These are phyloP conservation scores for Pyrocephalus nanus DNA, from an alignment of 2,797 vertebrate species.

Conservation along the genomic window DNA sequence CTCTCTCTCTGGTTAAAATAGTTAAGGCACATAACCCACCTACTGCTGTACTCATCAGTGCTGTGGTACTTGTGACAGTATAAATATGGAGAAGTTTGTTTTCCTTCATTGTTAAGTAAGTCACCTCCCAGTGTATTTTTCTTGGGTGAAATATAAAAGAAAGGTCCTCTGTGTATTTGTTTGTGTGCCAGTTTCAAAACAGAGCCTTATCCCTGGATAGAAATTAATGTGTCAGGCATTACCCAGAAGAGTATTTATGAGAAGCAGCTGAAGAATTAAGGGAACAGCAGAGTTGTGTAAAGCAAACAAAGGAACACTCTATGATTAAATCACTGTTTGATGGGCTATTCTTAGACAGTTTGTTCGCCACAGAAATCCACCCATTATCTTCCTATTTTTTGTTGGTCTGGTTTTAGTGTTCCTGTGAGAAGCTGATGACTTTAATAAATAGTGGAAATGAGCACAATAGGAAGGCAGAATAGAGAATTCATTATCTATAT, in stretches of 20 bases:
- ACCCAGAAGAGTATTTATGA: constrained; percentile 18
- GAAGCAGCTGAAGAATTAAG: constrained; percentile 20
- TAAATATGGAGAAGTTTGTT: background rate
- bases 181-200: constrained; percentile 14
- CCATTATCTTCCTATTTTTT: background rate
- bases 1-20: background rate
- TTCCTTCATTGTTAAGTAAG: background rate
- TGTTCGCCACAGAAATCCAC: background rate
- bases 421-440: background rate
- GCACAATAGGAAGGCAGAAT: background rate
- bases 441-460: background rate
- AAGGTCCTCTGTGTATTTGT: background rate
- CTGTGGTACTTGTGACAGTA: background rate
- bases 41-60: background rate
- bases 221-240: constrained; percentile 26
- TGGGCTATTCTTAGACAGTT: background rate
- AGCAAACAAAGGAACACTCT: background rate
- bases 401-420: constrained; percentile 15
- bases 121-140: background rate
- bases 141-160: background rate
- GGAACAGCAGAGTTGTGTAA: background rate
- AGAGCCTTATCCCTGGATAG: background rate
- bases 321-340: background rate
- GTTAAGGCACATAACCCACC: background rate
- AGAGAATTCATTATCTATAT: background rate